phyloP scores from a whole-genome alignment of 2,113 vertebrate genomes.

The Mungos mungo region DNA sequence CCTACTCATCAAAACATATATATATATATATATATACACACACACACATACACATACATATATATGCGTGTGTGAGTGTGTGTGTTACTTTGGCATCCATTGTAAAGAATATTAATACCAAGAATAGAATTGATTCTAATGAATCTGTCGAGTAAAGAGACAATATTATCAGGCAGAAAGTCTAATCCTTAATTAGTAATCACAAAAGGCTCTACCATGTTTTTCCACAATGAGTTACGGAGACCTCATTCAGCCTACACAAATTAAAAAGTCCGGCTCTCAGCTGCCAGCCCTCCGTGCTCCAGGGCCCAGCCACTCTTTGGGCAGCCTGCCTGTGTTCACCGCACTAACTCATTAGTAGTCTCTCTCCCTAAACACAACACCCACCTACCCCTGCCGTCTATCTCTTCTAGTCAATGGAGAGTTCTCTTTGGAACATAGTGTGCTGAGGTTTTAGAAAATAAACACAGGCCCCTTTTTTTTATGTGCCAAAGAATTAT shows the following conservation, averaged over 20 bases:
- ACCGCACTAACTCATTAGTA: conserved; percentile 49
- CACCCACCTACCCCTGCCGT: neutral
- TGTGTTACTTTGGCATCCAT: neutral
- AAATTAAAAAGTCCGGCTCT: conserved; percentile 55
- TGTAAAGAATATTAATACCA: conserved; percentile 60
- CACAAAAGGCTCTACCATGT: neutral
- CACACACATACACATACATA: neutral
- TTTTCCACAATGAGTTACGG: neutral
- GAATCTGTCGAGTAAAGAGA: conserved; percentile 1
- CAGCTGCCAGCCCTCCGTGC: neutral
- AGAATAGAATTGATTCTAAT: conserved; percentile 39
- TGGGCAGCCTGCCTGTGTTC: neutral
- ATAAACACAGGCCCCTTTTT: conserved; percentile 61
- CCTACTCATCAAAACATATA: neutral
- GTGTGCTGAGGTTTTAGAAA: conserved; percentile 69
- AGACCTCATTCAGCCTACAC: conserved; percentile 10
- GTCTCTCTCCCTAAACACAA: conserved; percentile 36
- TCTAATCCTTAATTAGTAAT: conserved; percentile 65
- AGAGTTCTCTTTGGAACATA: conserved; percentile 43
- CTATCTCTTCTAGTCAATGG: neutral
- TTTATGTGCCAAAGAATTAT: conserved; percentile 42
- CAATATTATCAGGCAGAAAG: conserved; percentile 57
- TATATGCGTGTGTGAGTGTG: no score
- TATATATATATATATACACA: neutral
- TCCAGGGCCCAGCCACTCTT: neutral